Evolutionary conservation across 2,797 vertebrate genomes (phyloP), one percentile per base, ranked within the genome.

Genomic region (Nasua narica): DNA sequence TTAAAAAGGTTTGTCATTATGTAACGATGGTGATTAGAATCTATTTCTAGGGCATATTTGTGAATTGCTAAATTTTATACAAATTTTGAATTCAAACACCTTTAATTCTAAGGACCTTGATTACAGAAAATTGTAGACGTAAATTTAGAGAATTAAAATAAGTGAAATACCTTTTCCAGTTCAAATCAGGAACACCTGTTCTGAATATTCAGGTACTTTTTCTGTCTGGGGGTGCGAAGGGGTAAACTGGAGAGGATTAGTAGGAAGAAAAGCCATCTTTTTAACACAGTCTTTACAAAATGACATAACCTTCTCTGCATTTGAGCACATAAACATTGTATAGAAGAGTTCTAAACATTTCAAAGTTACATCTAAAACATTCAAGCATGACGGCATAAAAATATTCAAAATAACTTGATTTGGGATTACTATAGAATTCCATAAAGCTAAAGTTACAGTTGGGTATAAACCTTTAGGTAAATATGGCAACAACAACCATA

Each of bases 1-100:
- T 97, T 96, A 67, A 90, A 97, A 97, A 96, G 85, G 91, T 94
- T 91, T 95, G 84, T 92, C 65, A 94, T 97, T 90, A 95, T 60
- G 83, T 93, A 92, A 92, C 23, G 37, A 74, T 83, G 56, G 92
- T 84, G 97, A 98, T 96, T 95, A 86, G 87, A 98, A 98, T 95
- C 94, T 95, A 97, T 93, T 97, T 95, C 94, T 98, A 98, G 97
- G 97, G 96, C 87, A 94, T 97, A 91, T 90, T 81, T 93, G 67
- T 95, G 85, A 93, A 88, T 90, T 60, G 81, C 87, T 95, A 96
- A 70, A 91, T 97, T 97, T 98, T 93, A 97, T 96, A 97, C 97
- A 94, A 96, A 97, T 97, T 97, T 98, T 96, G 97, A 95, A 96
- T 98, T 94, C 79, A 96, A 98, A 98, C 97, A 96, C 98, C 98